Evolutionary conservation across 2,888 invertebrate genomes (phyloP), one percentile per base, ranked within the genome.

Genomic region (Ametastegia equiseti): DNA sequence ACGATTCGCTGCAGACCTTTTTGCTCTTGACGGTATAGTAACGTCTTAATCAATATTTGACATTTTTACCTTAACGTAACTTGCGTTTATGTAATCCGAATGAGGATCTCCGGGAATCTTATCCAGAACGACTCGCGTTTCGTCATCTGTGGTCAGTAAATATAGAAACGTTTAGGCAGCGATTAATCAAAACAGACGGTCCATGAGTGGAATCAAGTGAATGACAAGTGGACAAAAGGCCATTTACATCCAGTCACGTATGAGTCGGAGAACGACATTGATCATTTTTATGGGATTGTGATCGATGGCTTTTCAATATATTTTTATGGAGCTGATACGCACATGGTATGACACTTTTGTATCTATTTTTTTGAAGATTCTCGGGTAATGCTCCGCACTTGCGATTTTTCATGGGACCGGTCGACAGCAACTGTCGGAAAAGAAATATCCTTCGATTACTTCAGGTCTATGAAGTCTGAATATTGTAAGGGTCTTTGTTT

Each of bases 101-200:
- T 93, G 0, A 93, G 93, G 86, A 94, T 94, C 15, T 93, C 93
- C 84, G 27, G 45, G 69, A 27, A 71, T 23, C 30, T 71, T 71
- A 1, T 71, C 7, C 4, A 71, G 45, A 15, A 71, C 27, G 3
- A 71, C 69, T 71, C 69, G 42, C 13, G 45, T 71, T 6, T 71
- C 45, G 27, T 71, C 69, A 71, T 71, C 69, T 71, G 27, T 19
- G 33, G 36, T 65, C 33, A 5, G n/a, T 30, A 15, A 19, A 1
- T 33, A 2, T 11, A 33, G 60, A 60, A 30, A 19, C 15, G 15
- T n/a, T 19, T n/a, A 50, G 19, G 19, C 45, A 45, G 15, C 15
- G n/a, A 19, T 50, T 2, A 1, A 7, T 19, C n/a, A 19, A 19
- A 50, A 7, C 15, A 6, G 6, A 19, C 15, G 5, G 19, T n/a